Conservation (phyloP, 2,888 invertebrate genomes). For the Nomada flava region DNA sequence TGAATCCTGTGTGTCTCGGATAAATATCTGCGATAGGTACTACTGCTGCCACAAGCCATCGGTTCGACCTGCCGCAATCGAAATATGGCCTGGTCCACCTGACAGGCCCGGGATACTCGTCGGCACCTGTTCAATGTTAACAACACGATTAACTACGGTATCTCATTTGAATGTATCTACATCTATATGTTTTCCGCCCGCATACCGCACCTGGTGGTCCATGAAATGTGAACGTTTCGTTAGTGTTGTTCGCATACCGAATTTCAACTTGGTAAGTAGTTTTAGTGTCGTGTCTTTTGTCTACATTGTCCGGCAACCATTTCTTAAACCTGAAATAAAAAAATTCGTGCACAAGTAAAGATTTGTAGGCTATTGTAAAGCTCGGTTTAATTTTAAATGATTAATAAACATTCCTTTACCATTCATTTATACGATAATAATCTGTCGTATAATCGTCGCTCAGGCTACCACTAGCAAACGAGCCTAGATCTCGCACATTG, state of each 20-base stretch:
- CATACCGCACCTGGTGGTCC: slow-evolving; percentile 90
- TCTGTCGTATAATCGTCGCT: slow-evolving; percentile 96
- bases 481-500: slow-evolving; percentile 93
- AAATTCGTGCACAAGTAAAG: neutral
- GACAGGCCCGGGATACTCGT: slow-evolving; percentile 96
- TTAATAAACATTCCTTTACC: slow-evolving; percentile 84
- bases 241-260: slow-evolving; percentile 96
- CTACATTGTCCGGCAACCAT: slow-evolving; percentile 96
- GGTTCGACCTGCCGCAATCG: slow-evolving; percentile 97
- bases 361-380: neutral
- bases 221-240: slow-evolving; percentile 98
- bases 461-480: slow-evolving; percentile 91
- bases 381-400: neutral
- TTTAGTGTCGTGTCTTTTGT: slow-evolving; percentile 94
- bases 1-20: slow-evolving; percentile 95
- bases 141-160: too few relatives aligned
- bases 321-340: slow-evolving; percentile 87
- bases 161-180: too few relatives aligned
- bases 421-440: slow-evolving; percentile 96
- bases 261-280: slow-evolving; percentile 97
- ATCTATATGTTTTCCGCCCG: neutral
- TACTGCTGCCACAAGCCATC: slow-evolving; percentile 97
- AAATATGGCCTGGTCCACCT: slow-evolving; percentile 98
- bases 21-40: slow-evolving; percentile 98
- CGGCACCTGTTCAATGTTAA: slow-evolving; percentile 86